These are phyloP conservation scores for Neelides folsomi DNA, from an alignment of 2,888 invertebrate species.

Conservation along the genomic window DNA sequence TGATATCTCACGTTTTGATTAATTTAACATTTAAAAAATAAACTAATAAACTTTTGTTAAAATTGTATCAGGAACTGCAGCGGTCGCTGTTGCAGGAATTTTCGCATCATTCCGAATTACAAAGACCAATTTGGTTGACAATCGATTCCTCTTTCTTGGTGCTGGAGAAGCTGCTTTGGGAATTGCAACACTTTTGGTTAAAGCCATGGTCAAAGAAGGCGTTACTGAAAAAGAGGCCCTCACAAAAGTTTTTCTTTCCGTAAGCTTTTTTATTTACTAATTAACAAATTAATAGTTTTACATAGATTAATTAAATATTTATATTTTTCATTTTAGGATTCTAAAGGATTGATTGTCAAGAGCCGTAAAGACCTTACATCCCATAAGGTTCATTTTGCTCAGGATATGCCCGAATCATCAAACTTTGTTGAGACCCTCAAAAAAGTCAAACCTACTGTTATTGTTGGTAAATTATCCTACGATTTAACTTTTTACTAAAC, in stretches of 20 bases:
- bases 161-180: slow-evolving; percentile 94
- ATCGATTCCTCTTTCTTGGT: slow-evolving; percentile 84
- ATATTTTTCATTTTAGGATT: slow-evolving; percentile 67
- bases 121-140: slow-evolving; percentile 64
- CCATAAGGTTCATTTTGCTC: slow-evolving; percentile 71
- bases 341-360: slow-evolving; percentile 82
- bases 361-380: slow-evolving; percentile 58
- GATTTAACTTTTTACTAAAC: slow-evolving; percentile 54
- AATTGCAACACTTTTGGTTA: slow-evolving; percentile 78
- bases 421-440: slow-evolving; percentile 68
- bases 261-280: slow-evolving; percentile 8
- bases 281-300: slow-evolving; percentile 73
- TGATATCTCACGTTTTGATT: too few species aligned
- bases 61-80: slow-evolving; percentile 77
- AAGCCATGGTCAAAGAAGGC: slow-evolving; percentile 86
- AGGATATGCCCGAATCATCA: slow-evolving; percentile 58
- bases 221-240: slow-evolving; percentile 59
- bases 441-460: slow-evolving; percentile 65
- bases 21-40: too few species aligned
- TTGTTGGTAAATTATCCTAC: slow-evolving; percentile 59
- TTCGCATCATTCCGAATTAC: slow-evolving; percentile 75
- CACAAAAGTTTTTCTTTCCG: slow-evolving; percentile 56
- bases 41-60: too few species aligned
- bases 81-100: slow-evolving; percentile 89
- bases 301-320: slow-evolving; percentile 57